These are phyloP conservation scores for Pogonophryne albipinna DNA, from an alignment of 2,797 vertebrate species.

Conservation along the genomic window DNA sequence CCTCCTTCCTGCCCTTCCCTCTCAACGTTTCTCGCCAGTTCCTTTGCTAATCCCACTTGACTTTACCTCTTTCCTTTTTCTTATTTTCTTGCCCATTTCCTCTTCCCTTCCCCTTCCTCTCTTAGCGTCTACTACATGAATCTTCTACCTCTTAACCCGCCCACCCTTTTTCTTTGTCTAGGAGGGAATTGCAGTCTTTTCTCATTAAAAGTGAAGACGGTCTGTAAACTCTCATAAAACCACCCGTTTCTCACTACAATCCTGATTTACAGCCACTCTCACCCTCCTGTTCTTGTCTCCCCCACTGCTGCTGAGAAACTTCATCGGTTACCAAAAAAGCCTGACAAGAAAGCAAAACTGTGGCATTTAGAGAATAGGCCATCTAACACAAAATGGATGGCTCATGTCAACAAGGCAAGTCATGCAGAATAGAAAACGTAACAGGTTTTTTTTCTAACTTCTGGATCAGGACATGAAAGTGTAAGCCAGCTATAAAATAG, in stretches of 20 bases:
- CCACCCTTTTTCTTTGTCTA: constrained; percentile 49
- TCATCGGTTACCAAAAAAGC: constrained; percentile 72
- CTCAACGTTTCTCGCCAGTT: constrained; percentile 46
- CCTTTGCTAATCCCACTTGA: constrained; percentile 56
- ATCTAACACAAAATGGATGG: constrained; percentile 51
- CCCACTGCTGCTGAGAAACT: constrained; percentile 48
- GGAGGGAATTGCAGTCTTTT: constrained; percentile 64
- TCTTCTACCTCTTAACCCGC: constrained; percentile 15
- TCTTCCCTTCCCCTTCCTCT: constrained; percentile 25
- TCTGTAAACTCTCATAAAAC: constrained; percentile 80
- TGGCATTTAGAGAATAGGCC: constrained; percentile 22
- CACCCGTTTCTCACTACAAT: constrained; percentile 59
- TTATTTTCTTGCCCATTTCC: constrained; percentile 36
- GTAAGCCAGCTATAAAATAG: constrained; percentile 69
- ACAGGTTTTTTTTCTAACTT: constrained; percentile 64
- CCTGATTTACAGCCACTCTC: constrained; percentile 70
- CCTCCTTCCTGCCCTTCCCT: constrained; percentile 50
- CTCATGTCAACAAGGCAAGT: constrained; percentile 48
- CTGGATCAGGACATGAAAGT: constrained; percentile 65
- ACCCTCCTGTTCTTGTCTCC: constrained; percentile 21
- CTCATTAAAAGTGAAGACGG: constrained; percentile 74
- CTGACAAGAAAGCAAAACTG: constrained; percentile 56
- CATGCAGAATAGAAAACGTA: constrained; percentile 49
- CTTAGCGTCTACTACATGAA: constrained; percentile 5
- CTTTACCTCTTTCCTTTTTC: constrained; percentile 39